Evolutionary conservation across 2,888 invertebrate species (phyloP).

Genomic region (Synergus itoensis): DNA sequence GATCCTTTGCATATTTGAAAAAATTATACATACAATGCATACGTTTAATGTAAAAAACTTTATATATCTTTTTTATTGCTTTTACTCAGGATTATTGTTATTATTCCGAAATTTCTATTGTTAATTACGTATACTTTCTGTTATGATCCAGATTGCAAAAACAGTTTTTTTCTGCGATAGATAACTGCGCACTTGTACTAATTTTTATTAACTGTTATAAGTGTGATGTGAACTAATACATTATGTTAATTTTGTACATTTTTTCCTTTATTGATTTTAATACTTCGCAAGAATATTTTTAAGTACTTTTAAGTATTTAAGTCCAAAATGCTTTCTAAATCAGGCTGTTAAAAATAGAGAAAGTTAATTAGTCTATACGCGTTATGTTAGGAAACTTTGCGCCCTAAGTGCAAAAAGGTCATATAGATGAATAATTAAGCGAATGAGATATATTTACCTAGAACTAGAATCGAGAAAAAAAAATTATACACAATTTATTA

Average conservation of each 20-base stretch:
- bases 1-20: constrained; percentile 4
- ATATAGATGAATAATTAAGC: neutral
- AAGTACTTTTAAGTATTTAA: neutral
- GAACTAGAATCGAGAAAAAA: neutral
- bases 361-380: neutral
- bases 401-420: neutral
- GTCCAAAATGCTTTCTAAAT: neutral
- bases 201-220: constrained; percentile 21
- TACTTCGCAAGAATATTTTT: neutral
- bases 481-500: neutral
- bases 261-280: neutral
- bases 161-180: neutral
- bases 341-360: neutral
- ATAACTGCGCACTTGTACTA: neutral
- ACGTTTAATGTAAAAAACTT: neutral
- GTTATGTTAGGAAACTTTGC: neutral
- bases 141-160: neutral
- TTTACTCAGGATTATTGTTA: constrained; percentile 22
- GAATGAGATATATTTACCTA: constrained; percentile 3
- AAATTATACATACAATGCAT: neutral
- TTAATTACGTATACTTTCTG: neutral
- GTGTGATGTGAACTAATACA: constrained; percentile 19
- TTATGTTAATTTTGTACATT: constrained; percentile 31
- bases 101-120: neutral
- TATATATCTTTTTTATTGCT: constrained; percentile 10